A percentile compares a stretch with the other conserved stretches of the same genome.
Evolutionary conservation across 2,113 vertebrate genomes (phyloP).

Genomic region (Myxocyprinus asiaticus): DNA sequence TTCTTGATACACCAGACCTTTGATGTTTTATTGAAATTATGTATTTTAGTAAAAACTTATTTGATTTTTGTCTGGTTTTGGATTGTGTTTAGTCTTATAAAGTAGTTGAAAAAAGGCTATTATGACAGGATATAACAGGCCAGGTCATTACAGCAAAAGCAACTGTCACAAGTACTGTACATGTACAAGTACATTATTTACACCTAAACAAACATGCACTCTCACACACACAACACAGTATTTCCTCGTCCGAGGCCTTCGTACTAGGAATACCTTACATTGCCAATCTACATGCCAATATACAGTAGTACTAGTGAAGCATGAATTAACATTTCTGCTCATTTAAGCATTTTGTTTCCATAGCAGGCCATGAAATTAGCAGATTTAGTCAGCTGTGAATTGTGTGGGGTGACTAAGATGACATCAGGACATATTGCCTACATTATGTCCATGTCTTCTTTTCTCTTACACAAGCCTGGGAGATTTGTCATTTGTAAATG

Average conservation of each 20-base stretch:
- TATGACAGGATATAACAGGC: too few relatives aligned
- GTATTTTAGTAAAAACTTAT: neutral
- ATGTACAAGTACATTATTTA: neutral
- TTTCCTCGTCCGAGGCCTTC: constrained; percentile 38
- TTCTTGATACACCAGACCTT: constrained; percentile 23
- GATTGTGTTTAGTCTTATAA: neutral
- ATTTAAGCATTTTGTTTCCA: constrained; percentile 68
- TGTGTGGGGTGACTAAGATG: constrained; percentile 44
- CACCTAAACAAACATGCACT: constrained; percentile 13
- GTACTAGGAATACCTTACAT: constrained; percentile 31
- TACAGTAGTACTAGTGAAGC: constrained; percentile 45
- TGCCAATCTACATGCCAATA: constrained; percentile 5
- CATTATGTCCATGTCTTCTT: constrained; percentile 20
- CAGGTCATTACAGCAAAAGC: too few relatives aligned
- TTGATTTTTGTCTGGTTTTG: neutral
- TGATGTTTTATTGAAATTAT: constrained; percentile 7
- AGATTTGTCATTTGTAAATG: constrained; percentile 37
- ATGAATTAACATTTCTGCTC: constrained; percentile 64
- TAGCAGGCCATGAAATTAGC: constrained; percentile 66
- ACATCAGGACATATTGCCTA: constrained; percentile 32
- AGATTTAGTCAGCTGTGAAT: constrained; percentile 58
- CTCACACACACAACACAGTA: constrained; percentile 31
- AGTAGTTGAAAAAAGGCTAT: too few relatives aligned
- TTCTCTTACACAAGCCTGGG: constrained; percentile 20
- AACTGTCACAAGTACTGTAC: too few relatives aligned